Evolutionary conservation across 2,113 vertebrate genomes (phyloP).

Genomic region (Boulengeromyrus knoepffleri): DNA sequence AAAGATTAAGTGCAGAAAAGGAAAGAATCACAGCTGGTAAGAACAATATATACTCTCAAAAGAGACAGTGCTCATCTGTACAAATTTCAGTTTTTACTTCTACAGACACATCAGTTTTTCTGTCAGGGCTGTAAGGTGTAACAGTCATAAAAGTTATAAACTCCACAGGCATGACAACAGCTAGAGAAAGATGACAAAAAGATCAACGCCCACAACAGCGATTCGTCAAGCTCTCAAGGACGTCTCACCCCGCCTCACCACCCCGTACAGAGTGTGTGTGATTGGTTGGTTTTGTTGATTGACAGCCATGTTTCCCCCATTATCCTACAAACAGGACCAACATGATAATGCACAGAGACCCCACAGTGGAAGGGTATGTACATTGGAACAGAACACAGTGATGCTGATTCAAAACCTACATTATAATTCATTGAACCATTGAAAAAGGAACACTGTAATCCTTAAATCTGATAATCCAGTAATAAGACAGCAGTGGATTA

Average conservation of each 20-base stretch:
- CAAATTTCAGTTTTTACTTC: not conserved
- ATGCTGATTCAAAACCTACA: not conserved
- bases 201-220: not conserved
- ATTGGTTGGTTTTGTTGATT: conserved; percentile 3
- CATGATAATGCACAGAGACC: not conserved
- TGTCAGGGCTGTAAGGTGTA: not conserved
- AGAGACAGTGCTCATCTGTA: not conserved
- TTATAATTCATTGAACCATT: not conserved
- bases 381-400: not conserved
- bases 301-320: not conserved
- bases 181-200: not conserved
- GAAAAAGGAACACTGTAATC: not conserved
- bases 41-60: not conserved
- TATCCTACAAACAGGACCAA: not conserved
- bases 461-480: conserved; percentile 1
- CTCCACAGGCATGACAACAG: not conserved
- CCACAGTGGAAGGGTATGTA: not conserved
- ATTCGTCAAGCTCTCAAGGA: not conserved
- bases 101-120: not conserved
- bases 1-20: not conserved
- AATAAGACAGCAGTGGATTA: not conserved
- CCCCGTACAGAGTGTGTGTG: not conserved
- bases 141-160: not conserved
- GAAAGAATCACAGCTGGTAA: not conserved
- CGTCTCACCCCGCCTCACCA: not conserved